A percentile compares a stretch with the other conserved stretches of the same genome.
These are phyloP conservation scores for Idaea aversata DNA, from an alignment of 2,888 invertebrate genomes.

Conservation along the genomic window DNA sequence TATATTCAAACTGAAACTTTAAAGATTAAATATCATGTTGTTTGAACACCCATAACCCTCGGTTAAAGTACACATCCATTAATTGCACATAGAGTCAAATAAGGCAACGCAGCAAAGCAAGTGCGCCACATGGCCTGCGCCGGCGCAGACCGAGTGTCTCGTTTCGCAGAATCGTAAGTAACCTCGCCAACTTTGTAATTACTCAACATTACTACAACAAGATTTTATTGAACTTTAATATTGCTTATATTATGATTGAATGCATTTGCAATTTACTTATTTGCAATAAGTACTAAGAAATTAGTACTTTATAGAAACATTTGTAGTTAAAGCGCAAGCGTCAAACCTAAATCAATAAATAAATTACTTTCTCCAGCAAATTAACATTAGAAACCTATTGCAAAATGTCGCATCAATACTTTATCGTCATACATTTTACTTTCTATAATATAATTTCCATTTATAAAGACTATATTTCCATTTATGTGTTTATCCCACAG, in stretches of 20 bases:
- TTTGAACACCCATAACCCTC: neutral
- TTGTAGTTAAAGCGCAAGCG: neutral
- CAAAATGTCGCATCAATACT: neutral
- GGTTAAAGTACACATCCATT: slow-evolving; percentile 29
- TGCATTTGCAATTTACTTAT: neutral
- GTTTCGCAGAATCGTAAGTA: slow-evolving; percentile 50
- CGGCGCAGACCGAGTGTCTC: slow-evolving; percentile 67
- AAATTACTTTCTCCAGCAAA: neutral
- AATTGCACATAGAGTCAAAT: slow-evolving; percentile 47
- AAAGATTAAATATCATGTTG: neutral
- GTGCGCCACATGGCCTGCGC: slow-evolving; percentile 41
- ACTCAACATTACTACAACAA: slow-evolving; percentile 9
- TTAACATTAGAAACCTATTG: neutral
- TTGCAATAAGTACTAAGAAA: neutral
- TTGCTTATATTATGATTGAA: neutral
- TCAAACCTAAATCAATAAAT: neutral
- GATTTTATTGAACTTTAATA: slow-evolving; percentile 15
- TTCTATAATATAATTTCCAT: neutral
- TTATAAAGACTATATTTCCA: neutral
- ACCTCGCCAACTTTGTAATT: slow-evolving; percentile 17
- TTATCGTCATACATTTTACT: neutral
- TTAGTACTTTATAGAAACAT: neutral
- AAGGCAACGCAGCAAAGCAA: slow-evolving; percentile 27
- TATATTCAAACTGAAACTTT: neutral
- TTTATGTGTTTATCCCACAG: slow-evolving; percentile 5